These are phyloP conservation scores for Stictocephala bisonia DNA, from an alignment of 2,888 invertebrate genomes.

Conservation along the genomic window DNA sequence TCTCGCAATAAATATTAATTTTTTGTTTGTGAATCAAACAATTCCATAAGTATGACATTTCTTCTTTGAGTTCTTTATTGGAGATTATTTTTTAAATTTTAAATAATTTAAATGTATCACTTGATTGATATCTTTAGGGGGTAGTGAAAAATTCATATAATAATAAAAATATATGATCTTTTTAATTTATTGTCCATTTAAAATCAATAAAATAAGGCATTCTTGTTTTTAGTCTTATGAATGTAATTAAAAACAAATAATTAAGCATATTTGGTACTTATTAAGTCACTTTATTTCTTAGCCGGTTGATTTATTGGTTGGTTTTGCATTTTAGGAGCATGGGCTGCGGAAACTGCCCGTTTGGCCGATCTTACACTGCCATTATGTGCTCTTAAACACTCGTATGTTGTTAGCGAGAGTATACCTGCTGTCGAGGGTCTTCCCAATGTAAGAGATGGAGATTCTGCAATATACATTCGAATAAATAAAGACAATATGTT, in stretches of 20 bases:
- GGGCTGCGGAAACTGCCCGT: slow-evolving; percentile 81
- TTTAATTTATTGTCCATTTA: too few relatives aligned
- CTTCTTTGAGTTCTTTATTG: too few relatives aligned
- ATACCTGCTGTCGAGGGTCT: slow-evolving; percentile 79
- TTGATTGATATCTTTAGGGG: too few relatives aligned
- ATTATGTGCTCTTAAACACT: slow-evolving; percentile 85
- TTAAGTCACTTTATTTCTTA: slow-evolving; percentile 30
- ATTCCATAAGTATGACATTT: too few relatives aligned
- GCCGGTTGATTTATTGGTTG: slow-evolving; percentile 5
- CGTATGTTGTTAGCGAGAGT: slow-evolving; percentile 85
- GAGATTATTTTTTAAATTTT: too few relatives aligned
- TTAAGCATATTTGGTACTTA: neutral
- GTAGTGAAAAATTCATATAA: too few relatives aligned
- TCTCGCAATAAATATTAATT: too few relatives aligned
- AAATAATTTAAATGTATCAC: too few relatives aligned
- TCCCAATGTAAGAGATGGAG: slow-evolving; percentile 90
- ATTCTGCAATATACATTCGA: slow-evolving; percentile 83
- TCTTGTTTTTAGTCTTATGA: neutral
- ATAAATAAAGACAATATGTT: slow-evolving; percentile 85
- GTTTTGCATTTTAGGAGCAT: slow-evolving; percentile 71
- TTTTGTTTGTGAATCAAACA: too few relatives aligned
- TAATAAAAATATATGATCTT: too few relatives aligned
- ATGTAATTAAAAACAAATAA: neutral
- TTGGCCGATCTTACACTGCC: slow-evolving; percentile 79
- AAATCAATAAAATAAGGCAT: too few relatives aligned